A percentile compares a stretch with the other conserved stretches of the same genome.
Evolutionary conservation across 2,888 invertebrate genomes (phyloP).

Genomic region (Sphaerophoria rueppellii): DNA sequence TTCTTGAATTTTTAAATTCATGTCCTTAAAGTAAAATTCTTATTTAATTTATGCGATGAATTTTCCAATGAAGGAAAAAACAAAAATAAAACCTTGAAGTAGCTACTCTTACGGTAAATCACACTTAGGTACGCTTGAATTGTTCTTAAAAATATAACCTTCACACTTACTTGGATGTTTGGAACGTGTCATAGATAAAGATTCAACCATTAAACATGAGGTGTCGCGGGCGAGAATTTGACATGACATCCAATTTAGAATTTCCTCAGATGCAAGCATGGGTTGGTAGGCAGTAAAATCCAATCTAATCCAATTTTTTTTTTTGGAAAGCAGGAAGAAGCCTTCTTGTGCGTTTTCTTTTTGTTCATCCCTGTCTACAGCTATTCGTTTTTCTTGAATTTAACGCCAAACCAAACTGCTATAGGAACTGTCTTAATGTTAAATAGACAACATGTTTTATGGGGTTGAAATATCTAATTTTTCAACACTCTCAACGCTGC

Average conservation of each 20-base stretch:
- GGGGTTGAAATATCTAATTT: constrained; percentile 28
- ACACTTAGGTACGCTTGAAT: background rate
- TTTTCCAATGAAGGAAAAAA: background rate
- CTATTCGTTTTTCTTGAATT: background rate
- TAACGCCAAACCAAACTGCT: background rate
- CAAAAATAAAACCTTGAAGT: background rate
- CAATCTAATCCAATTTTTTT: constrained; percentile 10
- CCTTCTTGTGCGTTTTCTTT: background rate
- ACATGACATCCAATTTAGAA: constrained; percentile 34
- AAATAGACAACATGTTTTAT: constrained; percentile 12
- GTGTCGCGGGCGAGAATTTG: constrained; percentile 16
- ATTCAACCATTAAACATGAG: constrained; percentile 24
- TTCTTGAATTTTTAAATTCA: too few species aligned
- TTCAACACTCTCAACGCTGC: background rate
- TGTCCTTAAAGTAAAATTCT: too few species aligned
- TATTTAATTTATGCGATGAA: background rate
- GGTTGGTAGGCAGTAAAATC: constrained; percentile 16
- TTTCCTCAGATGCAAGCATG: constrained; percentile 7
- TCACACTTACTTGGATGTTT: background rate
- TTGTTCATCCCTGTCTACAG: background rate
- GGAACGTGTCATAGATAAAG: background rate
- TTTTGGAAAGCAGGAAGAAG: background rate
- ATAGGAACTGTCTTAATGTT: background rate
- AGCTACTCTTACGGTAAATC: background rate
- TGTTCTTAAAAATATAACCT: background rate